These are phyloP conservation scores for Ammodytes marinus DNA, from an alignment of 2,113 vertebrate genomes.

Conservation along the genomic window DNA sequence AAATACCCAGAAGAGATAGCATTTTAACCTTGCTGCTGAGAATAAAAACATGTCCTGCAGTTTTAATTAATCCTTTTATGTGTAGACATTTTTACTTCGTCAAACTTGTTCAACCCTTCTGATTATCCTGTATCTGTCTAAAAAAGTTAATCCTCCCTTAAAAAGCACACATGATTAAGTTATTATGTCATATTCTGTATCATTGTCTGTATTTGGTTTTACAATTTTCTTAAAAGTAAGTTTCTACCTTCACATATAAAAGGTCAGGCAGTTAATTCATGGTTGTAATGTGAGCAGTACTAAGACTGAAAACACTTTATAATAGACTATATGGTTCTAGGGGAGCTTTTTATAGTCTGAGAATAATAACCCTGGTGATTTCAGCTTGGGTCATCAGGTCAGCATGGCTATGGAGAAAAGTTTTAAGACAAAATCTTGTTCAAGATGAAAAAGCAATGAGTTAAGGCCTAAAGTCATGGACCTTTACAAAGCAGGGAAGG, in stretches of 20 bases:
- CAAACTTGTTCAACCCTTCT: neutral
- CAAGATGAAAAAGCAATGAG: neutral
- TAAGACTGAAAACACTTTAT: neutral
- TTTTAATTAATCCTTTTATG: conserved; percentile 26
- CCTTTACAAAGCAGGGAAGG: neutral
- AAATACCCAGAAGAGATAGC: conserved; percentile 13
- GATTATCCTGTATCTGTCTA: neutral
- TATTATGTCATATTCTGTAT: neutral
- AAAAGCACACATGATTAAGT: neutral
- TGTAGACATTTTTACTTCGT: conserved; percentile 1
- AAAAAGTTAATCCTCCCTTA: neutral
- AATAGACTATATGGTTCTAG: neutral
- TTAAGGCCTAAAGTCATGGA: neutral
- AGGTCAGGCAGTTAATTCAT: neutral
- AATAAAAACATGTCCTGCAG: conserved; percentile 19
- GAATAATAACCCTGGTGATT: neutral
- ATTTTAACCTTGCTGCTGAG: conserved; percentile 7
- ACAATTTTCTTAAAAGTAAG: neutral
- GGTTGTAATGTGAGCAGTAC: neutral
- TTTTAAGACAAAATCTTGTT: neutral
- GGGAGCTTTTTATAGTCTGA: neutral
- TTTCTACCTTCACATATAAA: neutral
- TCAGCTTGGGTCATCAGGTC: neutral
- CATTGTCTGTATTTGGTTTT: neutral
- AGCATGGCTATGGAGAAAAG: neutral